Base-by-base conservation (phyloP, 2,888 invertebrate species). In the Mythimna lalbum region DNA sequence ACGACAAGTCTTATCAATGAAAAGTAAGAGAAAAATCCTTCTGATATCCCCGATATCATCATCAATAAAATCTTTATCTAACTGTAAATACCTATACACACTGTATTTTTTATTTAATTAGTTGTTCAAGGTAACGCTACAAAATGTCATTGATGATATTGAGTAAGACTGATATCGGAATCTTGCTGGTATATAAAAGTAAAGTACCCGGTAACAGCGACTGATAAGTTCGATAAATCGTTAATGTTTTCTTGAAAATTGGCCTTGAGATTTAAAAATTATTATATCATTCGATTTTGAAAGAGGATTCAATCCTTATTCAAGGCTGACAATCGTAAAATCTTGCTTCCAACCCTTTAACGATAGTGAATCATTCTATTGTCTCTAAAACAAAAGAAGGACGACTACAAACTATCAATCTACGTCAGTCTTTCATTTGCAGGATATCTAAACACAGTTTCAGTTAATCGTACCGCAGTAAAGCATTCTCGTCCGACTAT, bases 381-480 rank as follows among this genome's bases (percentile, higher is more conserved):
- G n/a, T 31, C 2, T 53, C n/a, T 55, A 53, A 78, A 70, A 60
- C 69, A 74, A 65, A 63, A 73, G 70, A 78, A 70, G 69, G 71
- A 70, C 65, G 69, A 19, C 63, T 49, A 36, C 55, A 62, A 71
- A 66, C 84, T 81, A 80, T 83, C 69, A 78, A 81, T 82, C 72
- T 57, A 33, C 62, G 80, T 85, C 82, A 74, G 83, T 63, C 76
- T 81, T 86, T 80, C 83, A 84, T 80, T 78, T 78, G 68, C 77
- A 73, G 71, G 50, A 82, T 77, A 81, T 71, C 73, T 80, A 81
- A 87, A 85, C 84, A 85, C 78, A 85, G 84, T 85, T 85, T 87
- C 89, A 88, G 90, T 91, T 90, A 92, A 92, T 90, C 87, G 88
- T 80, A 90, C 90, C 87, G 80, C 89, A 89, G 75, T 75, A 67